Evolutionary conservation across 2,113 vertebrate genomes (phyloP).

Genomic region (Gnathonemus echidnorhynchus): DNA sequence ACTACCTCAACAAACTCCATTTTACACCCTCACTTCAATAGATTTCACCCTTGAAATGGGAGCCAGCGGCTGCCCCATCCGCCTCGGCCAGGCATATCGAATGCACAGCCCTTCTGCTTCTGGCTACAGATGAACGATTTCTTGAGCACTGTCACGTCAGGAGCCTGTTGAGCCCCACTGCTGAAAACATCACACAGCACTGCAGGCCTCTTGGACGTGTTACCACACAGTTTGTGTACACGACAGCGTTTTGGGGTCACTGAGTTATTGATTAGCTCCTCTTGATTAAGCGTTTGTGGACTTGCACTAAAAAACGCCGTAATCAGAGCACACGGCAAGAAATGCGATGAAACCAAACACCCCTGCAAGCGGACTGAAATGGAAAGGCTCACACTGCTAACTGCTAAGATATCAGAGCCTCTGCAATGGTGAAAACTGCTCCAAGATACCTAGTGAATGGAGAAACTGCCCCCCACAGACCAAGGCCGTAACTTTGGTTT

Average conservation of each 20-base stretch:
- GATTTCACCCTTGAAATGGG: constrained; percentile 48
- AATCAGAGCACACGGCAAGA: background rate
- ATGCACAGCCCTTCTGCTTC: constrained; percentile 18
- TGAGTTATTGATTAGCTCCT: background rate
- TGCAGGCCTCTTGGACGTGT: background rate
- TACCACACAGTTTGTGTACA: background rate
- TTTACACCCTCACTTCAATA: constrained; percentile 70
- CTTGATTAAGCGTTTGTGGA: background rate
- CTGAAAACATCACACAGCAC: background rate
- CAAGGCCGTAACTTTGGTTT: background rate
- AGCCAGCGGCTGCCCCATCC: constrained; percentile 23
- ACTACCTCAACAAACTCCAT: constrained; percentile 75
- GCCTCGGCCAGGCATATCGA: constrained; percentile 24
- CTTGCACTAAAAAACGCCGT: background rate
- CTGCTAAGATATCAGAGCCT: background rate
- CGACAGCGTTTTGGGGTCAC: background rate
- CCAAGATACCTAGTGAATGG: background rate
- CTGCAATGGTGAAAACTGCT: background rate
- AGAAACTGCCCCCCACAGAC: background rate
- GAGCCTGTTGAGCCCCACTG: background rate
- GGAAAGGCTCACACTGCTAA: background rate
- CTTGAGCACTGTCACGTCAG: background rate
- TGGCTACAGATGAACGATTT: constrained; percentile 18
- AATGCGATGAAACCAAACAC: background rate
- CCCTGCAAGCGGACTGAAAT: background rate